Percentiles rank a stretch among this genome's conserved stretches.
Conservation (phyloP, 64 coral and sea anemone genomes). For the Platygyra sinensis region DNA sequence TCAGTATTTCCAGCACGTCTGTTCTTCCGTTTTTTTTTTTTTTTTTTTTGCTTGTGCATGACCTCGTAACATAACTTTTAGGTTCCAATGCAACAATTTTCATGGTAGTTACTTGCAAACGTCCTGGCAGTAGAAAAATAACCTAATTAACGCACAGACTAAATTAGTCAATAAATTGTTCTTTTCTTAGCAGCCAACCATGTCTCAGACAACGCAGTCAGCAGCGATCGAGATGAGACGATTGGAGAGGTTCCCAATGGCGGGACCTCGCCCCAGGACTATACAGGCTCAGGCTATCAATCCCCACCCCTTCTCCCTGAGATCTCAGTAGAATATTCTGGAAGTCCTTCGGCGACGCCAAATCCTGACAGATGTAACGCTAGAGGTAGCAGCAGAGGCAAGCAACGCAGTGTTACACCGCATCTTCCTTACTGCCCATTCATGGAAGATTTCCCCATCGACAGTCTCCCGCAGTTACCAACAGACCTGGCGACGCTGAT, state of each 20-base stretch:
- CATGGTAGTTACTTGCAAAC: too few relatives aligned
- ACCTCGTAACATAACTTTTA: too few relatives aligned
- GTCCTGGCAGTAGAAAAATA: too few relatives aligned
- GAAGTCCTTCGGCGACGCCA: not conserved
- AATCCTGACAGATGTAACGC: not conserved
- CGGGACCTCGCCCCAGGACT: not conserved
- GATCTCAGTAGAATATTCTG: not conserved
- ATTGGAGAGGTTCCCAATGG: not conserved
- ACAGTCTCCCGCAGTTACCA: conserved; percentile 51
- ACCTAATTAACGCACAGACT: too few relatives aligned
- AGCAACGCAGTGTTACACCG: not conserved
- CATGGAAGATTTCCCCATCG: conserved; percentile 37
- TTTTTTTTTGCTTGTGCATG: too few relatives aligned
- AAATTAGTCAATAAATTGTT: too few relatives aligned
- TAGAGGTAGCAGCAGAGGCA: not conserved
- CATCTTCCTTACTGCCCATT: conserved; percentile 65
- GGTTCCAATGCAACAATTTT: too few relatives aligned
- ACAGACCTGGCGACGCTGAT: conserved; percentile 70
- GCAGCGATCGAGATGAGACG: not conserved
- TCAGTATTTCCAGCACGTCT: too few relatives aligned
- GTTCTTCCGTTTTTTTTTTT: too few relatives aligned
- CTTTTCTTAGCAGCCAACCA: not conserved
- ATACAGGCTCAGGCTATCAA: not conserved
- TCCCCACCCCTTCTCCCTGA: not conserved
- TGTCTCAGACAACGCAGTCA: not conserved